A percentile compares a stretch with the other conserved stretches of the same genome.
These are phyloP conservation scores for Nasonia longicornis DNA, from an alignment of 1,140 invertebrate species.

Conservation along the genomic window DNA sequence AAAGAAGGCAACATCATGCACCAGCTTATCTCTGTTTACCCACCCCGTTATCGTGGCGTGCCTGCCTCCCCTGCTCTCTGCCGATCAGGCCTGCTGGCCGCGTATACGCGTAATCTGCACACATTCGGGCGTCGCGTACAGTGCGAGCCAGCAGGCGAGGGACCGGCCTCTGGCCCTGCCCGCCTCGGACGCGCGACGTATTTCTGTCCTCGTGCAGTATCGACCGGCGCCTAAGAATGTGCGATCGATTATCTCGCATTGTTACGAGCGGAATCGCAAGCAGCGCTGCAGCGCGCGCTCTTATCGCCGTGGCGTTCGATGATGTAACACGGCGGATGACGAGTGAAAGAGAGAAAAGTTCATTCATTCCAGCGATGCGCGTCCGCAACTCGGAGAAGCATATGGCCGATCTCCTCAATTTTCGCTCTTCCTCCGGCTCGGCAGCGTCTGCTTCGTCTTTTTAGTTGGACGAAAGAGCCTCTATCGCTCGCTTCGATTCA, in stretches of 20 bases:
- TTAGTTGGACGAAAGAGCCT: neutral
- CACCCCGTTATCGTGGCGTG: constrained; percentile 63
- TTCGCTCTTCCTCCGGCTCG: constrained; percentile 1
- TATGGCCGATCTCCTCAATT: neutral
- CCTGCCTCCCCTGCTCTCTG: constrained; percentile 52
- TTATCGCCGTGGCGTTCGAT: neutral
- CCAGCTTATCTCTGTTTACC: constrained; percentile 66
- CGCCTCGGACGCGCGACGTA: no score
- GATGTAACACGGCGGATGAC: neutral
- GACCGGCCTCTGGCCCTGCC: no score
- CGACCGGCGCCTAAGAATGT: no score
- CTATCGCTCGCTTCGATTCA: neutral
- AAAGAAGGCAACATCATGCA: neutral
- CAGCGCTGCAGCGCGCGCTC: neutral
- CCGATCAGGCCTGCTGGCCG: constrained; percentile 35
- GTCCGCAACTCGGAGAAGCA: neutral
- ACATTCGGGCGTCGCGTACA: constrained; percentile 14
- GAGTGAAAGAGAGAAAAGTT: neutral
- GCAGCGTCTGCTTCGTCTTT: neutral
- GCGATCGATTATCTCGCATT: neutral
- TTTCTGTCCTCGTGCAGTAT: no score
- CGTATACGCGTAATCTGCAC: constrained; percentile 35
- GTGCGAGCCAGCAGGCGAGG: neutral
- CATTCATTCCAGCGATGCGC: neutral
- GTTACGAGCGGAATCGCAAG: neutral